A percentile compares a stretch with the other conserved stretches of the same genome.
Conservation (phyloP, 92 coral and sea anemone species). For the Porites rus region DNA sequence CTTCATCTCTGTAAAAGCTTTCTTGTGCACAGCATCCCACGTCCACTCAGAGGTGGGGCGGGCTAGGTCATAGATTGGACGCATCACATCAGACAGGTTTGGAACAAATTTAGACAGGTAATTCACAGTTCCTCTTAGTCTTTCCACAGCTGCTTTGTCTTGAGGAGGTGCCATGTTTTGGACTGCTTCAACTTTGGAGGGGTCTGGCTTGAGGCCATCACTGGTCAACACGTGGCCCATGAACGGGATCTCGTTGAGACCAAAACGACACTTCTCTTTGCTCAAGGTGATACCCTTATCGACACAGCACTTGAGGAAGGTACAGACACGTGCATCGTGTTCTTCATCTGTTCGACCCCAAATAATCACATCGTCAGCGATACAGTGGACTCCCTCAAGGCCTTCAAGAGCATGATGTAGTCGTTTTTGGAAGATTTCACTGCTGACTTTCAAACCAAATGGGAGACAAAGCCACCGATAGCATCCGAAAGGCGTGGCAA, state of each 20-base stretch:
- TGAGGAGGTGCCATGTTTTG: slow-evolving; percentile 17
- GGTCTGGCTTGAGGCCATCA: slow-evolving; percentile 6
- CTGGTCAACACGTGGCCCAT: slow-evolving; percentile 19
- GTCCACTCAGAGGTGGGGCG: not conserved
- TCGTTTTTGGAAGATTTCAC: slow-evolving; percentile 16
- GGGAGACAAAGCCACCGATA: slow-evolving; percentile 20
- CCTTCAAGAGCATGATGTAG: slow-evolving; percentile 37
- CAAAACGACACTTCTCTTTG: slow-evolving; percentile 18
- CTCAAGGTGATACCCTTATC: slow-evolving; percentile 12
- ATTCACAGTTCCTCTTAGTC: slow-evolving; percentile 38
- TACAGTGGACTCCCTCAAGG: slow-evolving; percentile 10
- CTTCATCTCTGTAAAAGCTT: not conserved
- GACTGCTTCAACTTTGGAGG: not conserved
- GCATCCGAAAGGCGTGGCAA: slow-evolving; percentile 25
- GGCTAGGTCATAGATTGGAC: slow-evolving; percentile 16
- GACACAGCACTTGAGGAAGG: slow-evolving; percentile 22
- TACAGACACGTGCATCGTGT: not conserved
- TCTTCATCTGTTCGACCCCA: slow-evolving; percentile 9
- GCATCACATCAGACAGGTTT: slow-evolving; percentile 13
- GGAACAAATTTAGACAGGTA: slow-evolving; percentile 16
- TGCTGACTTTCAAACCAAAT: slow-evolving; percentile 22
- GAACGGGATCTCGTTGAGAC: not conserved
- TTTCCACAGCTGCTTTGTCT: slow-evolving; percentile 10
- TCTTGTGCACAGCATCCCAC: no score
- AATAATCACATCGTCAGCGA: slow-evolving; percentile 26